Conservation (phyloP, 1,140 invertebrate species). For the Laodelphax striatellus region DNA sequence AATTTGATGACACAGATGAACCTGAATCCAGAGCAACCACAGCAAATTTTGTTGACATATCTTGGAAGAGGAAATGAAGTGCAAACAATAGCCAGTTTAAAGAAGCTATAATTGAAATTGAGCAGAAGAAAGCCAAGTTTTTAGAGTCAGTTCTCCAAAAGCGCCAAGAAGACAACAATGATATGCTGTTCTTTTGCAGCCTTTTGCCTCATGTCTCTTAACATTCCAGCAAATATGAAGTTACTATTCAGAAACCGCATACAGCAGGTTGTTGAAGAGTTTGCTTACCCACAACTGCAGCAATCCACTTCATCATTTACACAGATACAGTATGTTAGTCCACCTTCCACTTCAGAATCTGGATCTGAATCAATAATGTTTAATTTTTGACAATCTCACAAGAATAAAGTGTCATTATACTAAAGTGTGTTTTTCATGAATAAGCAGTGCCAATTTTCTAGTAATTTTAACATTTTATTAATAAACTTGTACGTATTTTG, state of each 20-base stretch:
- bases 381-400: background rate
- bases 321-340: background rate
- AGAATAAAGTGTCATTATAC: background rate
- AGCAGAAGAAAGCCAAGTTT: slow-evolving; percentile 4
- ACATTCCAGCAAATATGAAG: slow-evolving; percentile 7
- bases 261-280: slow-evolving; percentile 13
- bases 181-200: slow-evolving; percentile 9
- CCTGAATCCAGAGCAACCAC: too few species aligned
- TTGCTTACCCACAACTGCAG: slow-evolving; percentile 5
- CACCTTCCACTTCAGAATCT: background rate
- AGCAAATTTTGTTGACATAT: too few species aligned
- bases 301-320: background rate
- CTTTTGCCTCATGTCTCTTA: slow-evolving; percentile 2
- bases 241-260: slow-evolving; percentile 7
- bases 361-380: background rate
- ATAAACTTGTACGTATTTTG: too few species aligned
- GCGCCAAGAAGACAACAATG: slow-evolving; percentile 7
- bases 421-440: background rate
- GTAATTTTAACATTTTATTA: too few species aligned
- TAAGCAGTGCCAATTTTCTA: too few species aligned
- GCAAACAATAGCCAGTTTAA: slow-evolving; percentile 2
- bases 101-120: slow-evolving; percentile 6
- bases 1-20: too few species aligned
- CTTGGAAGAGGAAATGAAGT: background rate
- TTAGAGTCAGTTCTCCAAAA: background rate